Base-by-base conservation (phyloP, 2,797 vertebrate species). In the Protonibea diacanthus region DNA sequence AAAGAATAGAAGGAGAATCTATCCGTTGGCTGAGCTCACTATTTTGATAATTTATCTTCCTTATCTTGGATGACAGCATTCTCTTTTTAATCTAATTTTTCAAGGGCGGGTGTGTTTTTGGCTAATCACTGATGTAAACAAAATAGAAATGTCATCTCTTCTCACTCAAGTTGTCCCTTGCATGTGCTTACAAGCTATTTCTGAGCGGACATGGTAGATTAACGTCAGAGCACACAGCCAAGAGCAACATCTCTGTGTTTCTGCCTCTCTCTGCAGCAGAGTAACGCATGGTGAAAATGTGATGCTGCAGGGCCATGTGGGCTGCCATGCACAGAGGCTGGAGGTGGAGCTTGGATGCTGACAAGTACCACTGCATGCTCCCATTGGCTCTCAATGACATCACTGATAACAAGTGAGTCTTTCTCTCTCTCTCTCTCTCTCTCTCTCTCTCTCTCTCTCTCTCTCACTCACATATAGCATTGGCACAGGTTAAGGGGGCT, bases 311-410 rank as follows among this genome's bases (percentile, higher is more conserved):
- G 76, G 91, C 84, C 90, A 92, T 89, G 90, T 89, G 91, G 81
- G 74, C 90, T 84, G 76, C 86, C 80, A 88, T 81, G 88, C 85
- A 89, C 88, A 83, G 71, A 75, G 45, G 58, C 66, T 64, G 73
- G 80, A 70, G 92, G 93, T 15, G 86, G 92, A 76, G 92, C 83
- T 65, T 78, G 77, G 81, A 86, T 78, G 81, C 84, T 51, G 80
- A 86, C 65, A 74, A 81, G 74, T 52, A 45, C 63, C 55, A 69
- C 72, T n/a, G 76, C 72, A 51, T 17, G 60, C 65, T 93, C 86
- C 90, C 81, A 96, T 96, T 95, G 95, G 95, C 86, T 95, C 56
- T 71, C 88, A 91, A 93, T 96, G 95, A 96, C 95, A 95, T 96
- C 95, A 96, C 78, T 91, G 91, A 86, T 86, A 81, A 89, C 71